Base-by-base conservation (phyloP, 2,113 vertebrate genomes). In the Gymnogyps californianus region DNA sequence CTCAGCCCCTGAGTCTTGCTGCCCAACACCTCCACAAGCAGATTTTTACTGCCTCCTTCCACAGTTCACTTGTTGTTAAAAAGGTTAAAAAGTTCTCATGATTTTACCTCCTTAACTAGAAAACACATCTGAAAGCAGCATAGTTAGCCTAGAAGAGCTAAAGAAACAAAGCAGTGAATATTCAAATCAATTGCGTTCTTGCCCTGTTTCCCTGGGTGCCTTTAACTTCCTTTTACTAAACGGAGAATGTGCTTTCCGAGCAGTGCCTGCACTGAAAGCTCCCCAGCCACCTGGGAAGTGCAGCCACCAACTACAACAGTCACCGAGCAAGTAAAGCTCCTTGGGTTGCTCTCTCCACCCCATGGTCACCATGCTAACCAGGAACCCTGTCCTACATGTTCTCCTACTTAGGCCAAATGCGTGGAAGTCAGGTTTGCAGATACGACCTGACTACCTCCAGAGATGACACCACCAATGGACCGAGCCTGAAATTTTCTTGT, bases 351-450 rank as follows among this genome's bases (percentile, higher is more conserved):
- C 62, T 59, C 42, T 72, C 71, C 15, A 4, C 8, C 21, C 31
- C 57, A 31, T 0, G 1, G 61, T 15, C 65, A 93, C 65, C 7
- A 4, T 0, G 1, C 57, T 74, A 76, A 26, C 14, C 31, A 62
- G 51, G 40, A 84, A 54, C 16, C 20, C 46, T 28, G 10, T 44
- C 42, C 47, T 31, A 19, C 7, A 10, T 5, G 1, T 52, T 84
- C 38, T 86, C 20, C n/a, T 89, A 12, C 10, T 84, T 40, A 78
- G 13, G 24, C 16, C 80, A 87, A 67, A 87, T 2, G 6, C 34
- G 64, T 38, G 16, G 17, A 83, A 47, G 8, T 51, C 79, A 93
- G 36, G 10, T 46, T 31, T 47, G 51, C 32, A 66, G 51, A n/a
- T 28, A 44, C 2, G 46, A 21, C 61, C 47, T 6, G 1, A 12